Conservation (phyloP, 2,888 invertebrate species). For the Platerodrilus igneus region DNA sequence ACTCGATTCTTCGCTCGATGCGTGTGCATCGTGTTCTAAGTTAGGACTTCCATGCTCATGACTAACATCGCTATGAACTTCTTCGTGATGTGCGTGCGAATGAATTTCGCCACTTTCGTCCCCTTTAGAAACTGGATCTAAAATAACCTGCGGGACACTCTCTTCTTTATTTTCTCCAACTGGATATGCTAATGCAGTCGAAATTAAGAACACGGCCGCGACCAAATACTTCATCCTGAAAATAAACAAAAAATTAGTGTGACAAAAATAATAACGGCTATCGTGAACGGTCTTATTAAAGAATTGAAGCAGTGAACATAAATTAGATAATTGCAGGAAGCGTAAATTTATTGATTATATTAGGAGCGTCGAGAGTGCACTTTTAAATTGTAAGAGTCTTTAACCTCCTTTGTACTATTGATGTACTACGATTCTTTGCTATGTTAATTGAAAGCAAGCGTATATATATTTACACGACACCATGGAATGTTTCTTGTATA, state of each 20-base stretch:
- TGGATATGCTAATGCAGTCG: conserved; percentile 55
- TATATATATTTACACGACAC: too few species aligned
- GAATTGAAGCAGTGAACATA: too few species aligned
- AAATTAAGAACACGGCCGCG: conserved; percentile 56
- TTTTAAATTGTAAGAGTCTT: conserved; percentile 14
- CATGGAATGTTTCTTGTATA: too few species aligned
- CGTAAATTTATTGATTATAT: conserved; percentile 21
- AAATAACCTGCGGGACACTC: conserved; percentile 44
- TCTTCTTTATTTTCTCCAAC: conserved; percentile 51
- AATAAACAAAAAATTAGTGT: conserved; percentile 14
- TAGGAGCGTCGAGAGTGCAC: conserved; percentile 15
- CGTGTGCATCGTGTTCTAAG: conserved; percentile 32
- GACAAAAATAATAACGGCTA: too few species aligned
- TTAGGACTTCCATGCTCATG: conserved; percentile 26
- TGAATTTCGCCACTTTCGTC: conserved; percentile 31
- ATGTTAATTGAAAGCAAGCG: too few species aligned
- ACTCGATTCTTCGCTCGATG: conserved; percentile 34
- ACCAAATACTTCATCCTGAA: conserved; percentile 63
- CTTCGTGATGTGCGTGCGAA: conserved; percentile 14
- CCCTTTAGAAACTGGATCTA: conserved; percentile 45
- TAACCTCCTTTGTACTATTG: too few species aligned
- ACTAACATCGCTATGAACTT: conserved; percentile 19
- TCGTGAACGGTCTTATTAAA: too few species aligned
- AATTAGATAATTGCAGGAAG: conserved; percentile 26
- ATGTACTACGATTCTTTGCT: too few species aligned